A percentile compares a stretch with the other conserved stretches of the same genome.
These are phyloP conservation scores for Palythoa grandis DNA, from an alignment of 92 coral and sea anemone species.

Conservation along the genomic window DNA sequence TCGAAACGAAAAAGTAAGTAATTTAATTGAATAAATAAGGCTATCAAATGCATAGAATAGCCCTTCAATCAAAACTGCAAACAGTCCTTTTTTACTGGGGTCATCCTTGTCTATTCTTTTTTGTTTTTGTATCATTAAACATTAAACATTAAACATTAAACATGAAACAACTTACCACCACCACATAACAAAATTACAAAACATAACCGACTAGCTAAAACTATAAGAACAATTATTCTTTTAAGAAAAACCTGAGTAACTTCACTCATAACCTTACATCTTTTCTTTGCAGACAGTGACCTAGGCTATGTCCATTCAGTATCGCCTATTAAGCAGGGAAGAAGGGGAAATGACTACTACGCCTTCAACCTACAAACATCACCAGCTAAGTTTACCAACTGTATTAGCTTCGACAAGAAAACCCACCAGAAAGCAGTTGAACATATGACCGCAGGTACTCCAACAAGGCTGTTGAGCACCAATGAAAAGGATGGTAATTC, in stretches of 20 bases:
- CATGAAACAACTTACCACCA: not conserved
- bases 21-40: not conserved
- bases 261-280: not conserved
- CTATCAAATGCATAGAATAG: conserved; percentile 12
- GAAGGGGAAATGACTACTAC: conserved; percentile 44
- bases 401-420: conserved; percentile 31
- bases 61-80: not conserved
- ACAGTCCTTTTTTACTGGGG: conserved; percentile 1
- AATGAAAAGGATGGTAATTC: conserved; percentile 24
- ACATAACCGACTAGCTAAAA: not conserved
- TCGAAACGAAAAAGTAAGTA: conserved; percentile 23
- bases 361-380: conserved; percentile 36
- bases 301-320: conserved; percentile 46
- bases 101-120: not conserved
- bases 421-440: conserved; percentile 24
- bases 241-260: not conserved
- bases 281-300: conserved; percentile 38
- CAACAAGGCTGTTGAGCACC: conserved; percentile 28
- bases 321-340: conserved; percentile 38
- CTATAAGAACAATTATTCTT: not conserved
- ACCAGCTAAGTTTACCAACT: conserved; percentile 18
- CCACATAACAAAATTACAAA: not conserved
- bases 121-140: conserved; percentile 7
- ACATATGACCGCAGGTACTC: conserved; percentile 25
- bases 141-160: no score